Base-by-base conservation (phyloP, 1,140 invertebrate genomes). In the Gonioctena quinquepunctata region DNA sequence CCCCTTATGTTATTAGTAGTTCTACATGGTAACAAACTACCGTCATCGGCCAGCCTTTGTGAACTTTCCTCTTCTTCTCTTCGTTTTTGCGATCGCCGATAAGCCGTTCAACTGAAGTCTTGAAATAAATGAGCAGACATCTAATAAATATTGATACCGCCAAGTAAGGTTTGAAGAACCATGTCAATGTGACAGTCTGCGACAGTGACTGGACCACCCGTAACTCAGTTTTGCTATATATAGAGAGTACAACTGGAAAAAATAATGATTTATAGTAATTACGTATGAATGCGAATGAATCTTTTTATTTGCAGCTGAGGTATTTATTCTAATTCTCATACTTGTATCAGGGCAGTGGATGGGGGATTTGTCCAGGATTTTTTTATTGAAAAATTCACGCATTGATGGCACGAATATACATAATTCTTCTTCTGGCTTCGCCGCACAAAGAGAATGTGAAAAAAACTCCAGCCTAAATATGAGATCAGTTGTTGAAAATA, bases 131-230 rank as follows among this genome's bases (percentile, higher is more conserved):
- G 71, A 72, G 67, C 60, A 59, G 67, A 72, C 71, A 72, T 72
- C 72, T 74, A 71, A 74, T 74, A 74, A 74, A 74, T 74, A 74
- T 71, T 71, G 68, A 70, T 71, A 71, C 65, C 52, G 71, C 73
- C 70, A 70, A 72, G 68, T 72, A 75, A 75, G 73, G 73, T 73
- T 68, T 69, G 73, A 75, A 72, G 73, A 70, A 70, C 65, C 68
- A 72, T 75, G 73, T 75, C 70, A 73, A 68, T 66, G 64, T 75
- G 70, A 68, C 73, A 75, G 63, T 54, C 50, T 56, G 27, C 42
- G 62, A 57, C 56, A 60, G 8, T 57, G 64, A 66, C 49, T 21
- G 54, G 73, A 75, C 73, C 73, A 75, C 73, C 73, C 73, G 70
- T 72, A 65, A 3, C 4, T 16, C 22, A 25, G 21, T 59, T n/a